Evolutionary conservation across 2,113 vertebrate species (phyloP).

Genomic region (Austrofundulus limnaeus): DNA sequence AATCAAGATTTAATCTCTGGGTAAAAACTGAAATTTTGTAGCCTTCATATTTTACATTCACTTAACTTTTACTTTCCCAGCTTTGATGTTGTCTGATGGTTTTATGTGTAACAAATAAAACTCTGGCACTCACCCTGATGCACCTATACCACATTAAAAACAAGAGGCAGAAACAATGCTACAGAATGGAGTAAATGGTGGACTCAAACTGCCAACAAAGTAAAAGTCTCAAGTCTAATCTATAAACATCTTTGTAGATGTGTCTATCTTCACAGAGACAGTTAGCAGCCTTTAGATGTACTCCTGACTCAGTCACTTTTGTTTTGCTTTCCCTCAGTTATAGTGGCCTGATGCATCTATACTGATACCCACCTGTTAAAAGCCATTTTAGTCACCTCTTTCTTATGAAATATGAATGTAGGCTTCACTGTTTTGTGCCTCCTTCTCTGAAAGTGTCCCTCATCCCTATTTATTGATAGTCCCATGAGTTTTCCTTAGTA

Average conservation of each 20-base stretch:
- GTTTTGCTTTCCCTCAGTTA: background rate
- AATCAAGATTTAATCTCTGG: background rate
- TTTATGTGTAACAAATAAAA: conserved; percentile 9
- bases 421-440: conserved; percentile 13
- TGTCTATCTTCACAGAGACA: conserved; percentile 59
- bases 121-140: background rate
- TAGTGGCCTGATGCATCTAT: conserved; percentile 57
- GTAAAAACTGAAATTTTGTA: background rate
- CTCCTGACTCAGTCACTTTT: conserved; percentile 35
- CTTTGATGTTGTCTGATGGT: background rate
- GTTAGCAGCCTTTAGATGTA: conserved; percentile 63
- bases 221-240: conserved; percentile 40
- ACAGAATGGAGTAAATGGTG: conserved; percentile 16
- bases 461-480: conserved; percentile 55
- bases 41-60: background rate
- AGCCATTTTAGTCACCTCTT: conserved; percentile 45
- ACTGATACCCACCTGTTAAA: conserved; percentile 61
- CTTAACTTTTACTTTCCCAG: background rate
- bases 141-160: background rate
- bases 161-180: conserved; percentile 14
- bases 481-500: conserved; percentile 38
- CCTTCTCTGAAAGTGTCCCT: conserved; percentile 51
- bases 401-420: conserved; percentile 64
- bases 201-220: conserved; percentile 50
- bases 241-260: conserved; percentile 50